phyloP scores from a whole-genome alignment of 1,140 invertebrate genomes.

The Aplysia californica region DNA sequence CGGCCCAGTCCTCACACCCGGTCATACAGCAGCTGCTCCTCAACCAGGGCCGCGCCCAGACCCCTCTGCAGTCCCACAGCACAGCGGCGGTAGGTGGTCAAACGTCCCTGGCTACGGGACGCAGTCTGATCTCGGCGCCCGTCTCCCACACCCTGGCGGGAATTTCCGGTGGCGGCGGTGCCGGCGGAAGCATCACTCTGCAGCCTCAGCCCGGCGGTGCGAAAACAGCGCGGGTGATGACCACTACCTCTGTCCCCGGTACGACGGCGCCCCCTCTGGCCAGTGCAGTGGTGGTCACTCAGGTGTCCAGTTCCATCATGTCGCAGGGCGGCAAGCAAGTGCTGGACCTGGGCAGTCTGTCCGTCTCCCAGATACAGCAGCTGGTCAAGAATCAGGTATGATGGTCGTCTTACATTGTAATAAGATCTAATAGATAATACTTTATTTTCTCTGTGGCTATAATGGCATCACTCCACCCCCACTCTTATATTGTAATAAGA shows the following conservation, averaged over 20 bases:
- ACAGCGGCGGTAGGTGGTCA: neutral
- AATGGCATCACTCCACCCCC: too few relatives aligned
- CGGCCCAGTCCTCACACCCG: slow-evolving; percentile 16
- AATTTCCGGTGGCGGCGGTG: slow-evolving; percentile 1
- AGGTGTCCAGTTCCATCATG: slow-evolving; percentile 9
- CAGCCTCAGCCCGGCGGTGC: neutral
- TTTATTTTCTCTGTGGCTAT: too few relatives aligned
- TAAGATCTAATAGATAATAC: too few relatives aligned
- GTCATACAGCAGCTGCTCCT: slow-evolving; percentile 25
- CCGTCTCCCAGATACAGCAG: slow-evolving; percentile 31
- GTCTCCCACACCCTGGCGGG: neutral
- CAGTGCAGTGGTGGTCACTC: neutral
- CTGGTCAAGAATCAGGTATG: slow-evolving; percentile 37
- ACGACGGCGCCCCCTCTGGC: slow-evolving; percentile 30
- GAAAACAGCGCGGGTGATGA: neutral
- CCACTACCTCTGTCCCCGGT: neutral
- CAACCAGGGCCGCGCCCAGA: neutral
- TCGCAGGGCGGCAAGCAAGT: slow-evolving; percentile 23
- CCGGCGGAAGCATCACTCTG: neutral
- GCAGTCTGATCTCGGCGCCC: neutral
- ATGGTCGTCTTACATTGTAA: too few relatives aligned
- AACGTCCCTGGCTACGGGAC: neutral
- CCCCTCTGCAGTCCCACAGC: neutral
- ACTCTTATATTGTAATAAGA: too few relatives aligned
- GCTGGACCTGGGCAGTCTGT: slow-evolving; percentile 15